These are phyloP conservation scores for Miichthys miiuy DNA, from an alignment of 2,797 vertebrate species.

Conservation along the genomic window DNA sequence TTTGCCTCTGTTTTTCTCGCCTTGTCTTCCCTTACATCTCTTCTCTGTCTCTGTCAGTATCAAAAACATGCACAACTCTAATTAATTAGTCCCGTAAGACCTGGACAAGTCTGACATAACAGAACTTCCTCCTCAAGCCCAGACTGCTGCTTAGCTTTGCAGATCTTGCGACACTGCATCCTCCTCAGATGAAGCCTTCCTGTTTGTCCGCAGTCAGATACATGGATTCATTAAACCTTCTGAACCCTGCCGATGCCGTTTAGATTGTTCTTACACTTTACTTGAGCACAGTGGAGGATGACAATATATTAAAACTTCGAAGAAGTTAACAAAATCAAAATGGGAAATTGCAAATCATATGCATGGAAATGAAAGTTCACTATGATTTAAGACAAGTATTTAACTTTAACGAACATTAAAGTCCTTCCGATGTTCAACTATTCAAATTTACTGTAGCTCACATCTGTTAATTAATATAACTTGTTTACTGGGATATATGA, in stretches of 20 bases:
- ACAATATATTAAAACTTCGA: no score
- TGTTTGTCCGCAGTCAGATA: conserved; percentile 10
- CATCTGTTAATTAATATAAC: no score
- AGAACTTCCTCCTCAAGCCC: conserved; percentile 31
- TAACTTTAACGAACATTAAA: no score
- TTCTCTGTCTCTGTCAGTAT: conserved; percentile 29
- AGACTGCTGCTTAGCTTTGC: conserved; percentile 40
- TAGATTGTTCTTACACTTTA: background rate
- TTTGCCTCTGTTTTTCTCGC: conserved; percentile 22
- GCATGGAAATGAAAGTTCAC: no score
- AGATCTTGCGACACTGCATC: conserved; percentile 35
- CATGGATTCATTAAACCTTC: conserved; percentile 1
- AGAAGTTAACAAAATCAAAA: no score
- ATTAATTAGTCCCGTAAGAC: conserved; percentile 74
- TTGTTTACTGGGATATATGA: no score
- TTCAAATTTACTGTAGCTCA: no score
- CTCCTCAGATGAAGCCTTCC: conserved; percentile 2
- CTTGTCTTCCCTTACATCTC: conserved; percentile 34
- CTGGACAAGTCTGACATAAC: conserved; percentile 49
- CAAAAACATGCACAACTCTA: conserved; percentile 59
- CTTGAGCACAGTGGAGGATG: background rate
- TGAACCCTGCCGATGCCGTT: background rate
- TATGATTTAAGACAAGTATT: no score
- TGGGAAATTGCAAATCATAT: no score
- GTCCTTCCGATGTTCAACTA: no score